Evolutionary conservation across 2,888 invertebrate genomes (phyloP), one percentile per base, ranked within the genome.

Genomic region (Drosophila vallismaia): DNA sequence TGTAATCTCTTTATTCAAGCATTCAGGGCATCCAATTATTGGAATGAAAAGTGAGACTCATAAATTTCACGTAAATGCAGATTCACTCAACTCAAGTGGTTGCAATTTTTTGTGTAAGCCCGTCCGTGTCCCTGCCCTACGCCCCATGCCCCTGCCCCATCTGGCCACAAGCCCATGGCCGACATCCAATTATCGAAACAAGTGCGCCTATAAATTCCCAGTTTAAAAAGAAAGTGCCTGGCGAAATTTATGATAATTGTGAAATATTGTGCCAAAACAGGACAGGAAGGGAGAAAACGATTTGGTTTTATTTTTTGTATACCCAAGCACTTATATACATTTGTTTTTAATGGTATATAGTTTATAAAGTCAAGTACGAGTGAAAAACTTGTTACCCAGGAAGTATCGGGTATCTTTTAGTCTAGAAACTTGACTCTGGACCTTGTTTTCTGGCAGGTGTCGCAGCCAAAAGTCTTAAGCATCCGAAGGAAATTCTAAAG

Each of bases 211-310:
- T 68, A 67, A 67, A 68, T 68, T 52, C 19, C 14, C n/a, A 19
- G 48, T 48, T 58, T 26, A 63, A 48, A 58, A 48, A n/a, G 5
- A 59, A 59, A 59, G 28, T 44, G 31, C 60, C 44, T 19, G 50
- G 24, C 46, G n/a, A 44, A 76, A 71, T 67, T 71, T 64, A 60
- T 68, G 53, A 57, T 67, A 74, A 77, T 71, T 74, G 66, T 64
- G 46, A 74, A 74, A 59, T 60, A 52, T 64, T 49, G 58, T 49
- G 24, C 40, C 48, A 28, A n/a, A 48, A 31, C 40, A 19, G 4
- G 3, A 4, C 7, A 8, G 4, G 12, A 36, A n/a, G 0, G n/a
- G 33, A n/a, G 10, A 10, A n/a, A 33, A 1, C 10, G 4, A 5
- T n/a, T 33, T 33, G 33, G 10, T 33, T 33, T 4, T 33, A 4